phyloP scores from a whole-genome alignment of 2,113 vertebrate genomes.

The Tachysurus fulvidraco region DNA sequence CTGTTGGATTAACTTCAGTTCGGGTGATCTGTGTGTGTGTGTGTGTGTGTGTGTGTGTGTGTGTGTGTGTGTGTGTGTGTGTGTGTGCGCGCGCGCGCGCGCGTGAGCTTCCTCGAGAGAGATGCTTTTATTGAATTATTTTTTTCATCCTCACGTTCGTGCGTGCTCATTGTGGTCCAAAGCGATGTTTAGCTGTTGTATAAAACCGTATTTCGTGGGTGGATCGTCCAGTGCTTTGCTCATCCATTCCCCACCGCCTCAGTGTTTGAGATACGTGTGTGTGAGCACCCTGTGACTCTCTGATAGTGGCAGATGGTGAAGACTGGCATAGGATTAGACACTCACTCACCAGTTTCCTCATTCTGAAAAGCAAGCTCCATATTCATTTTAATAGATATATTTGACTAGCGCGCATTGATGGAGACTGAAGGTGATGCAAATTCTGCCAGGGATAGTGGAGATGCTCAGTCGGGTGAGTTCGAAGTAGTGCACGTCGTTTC shows the following conservation, averaged over 20 bases:
- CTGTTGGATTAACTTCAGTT: neutral
- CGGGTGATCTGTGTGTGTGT: neutral
- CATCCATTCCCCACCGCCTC: neutral
- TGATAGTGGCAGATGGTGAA: conserved; percentile 9
- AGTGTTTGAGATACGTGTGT: neutral
- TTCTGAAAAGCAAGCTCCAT: neutral
- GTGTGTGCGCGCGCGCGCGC: neutral
- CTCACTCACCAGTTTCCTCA: neutral
- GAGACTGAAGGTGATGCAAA: conserved; percentile 41
- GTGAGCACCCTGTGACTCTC: neutral
- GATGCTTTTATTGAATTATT: neutral
- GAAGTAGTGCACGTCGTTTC: neutral
- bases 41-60: neutral
- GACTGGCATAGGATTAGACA: neutral
- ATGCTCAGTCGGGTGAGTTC: conserved; percentile 49
- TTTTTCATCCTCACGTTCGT: neutral
- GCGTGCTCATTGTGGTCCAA: neutral
- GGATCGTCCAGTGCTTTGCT: conserved; percentile 1
- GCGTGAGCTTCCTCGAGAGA: neutral
- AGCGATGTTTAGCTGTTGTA: conserved; percentile 13
- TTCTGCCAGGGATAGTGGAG: conserved; percentile 22
- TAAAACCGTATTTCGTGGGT: conserved; percentile 27
- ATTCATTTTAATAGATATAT: conserved; percentile 10
- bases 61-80: neutral
- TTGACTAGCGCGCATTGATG: conserved; percentile 27